Evolutionary conservation across 2,113 vertebrate genomes (phyloP).

Genomic region (Prunella fulvescens): DNA sequence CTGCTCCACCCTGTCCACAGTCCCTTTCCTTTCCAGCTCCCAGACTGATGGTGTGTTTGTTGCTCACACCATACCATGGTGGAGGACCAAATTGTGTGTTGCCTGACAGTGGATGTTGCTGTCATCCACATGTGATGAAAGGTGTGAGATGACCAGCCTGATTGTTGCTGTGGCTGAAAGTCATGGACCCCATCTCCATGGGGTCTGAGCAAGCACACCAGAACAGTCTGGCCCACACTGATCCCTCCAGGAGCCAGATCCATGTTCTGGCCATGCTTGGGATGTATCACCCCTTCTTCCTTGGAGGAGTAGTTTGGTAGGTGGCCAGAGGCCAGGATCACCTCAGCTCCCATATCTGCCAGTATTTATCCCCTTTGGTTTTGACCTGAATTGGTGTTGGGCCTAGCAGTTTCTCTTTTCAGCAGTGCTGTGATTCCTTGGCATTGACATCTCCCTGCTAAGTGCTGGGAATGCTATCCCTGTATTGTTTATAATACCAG

Average conservation of each 20-base stretch:
- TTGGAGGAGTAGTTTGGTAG: not conserved
- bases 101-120: not conserved
- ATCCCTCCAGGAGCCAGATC: constrained; percentile 42
- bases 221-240: not conserved
- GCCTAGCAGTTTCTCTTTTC: not conserved
- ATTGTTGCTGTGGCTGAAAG: not conserved
- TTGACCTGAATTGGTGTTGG: not conserved
- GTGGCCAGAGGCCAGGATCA: not conserved
- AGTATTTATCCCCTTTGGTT: not conserved
- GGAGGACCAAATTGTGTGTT: not conserved
- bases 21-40: not conserved
- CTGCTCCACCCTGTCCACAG: not conserved
- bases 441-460: not conserved
- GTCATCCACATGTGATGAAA: not conserved
- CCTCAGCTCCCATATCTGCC: not conserved
- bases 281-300: constrained; percentile 51
- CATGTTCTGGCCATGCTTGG: not conserved
- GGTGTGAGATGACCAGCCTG: not conserved
- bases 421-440: not conserved
- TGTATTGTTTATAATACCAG: not conserved
- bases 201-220: not conserved
- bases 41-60: not conserved
- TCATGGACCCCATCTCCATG: not conserved
- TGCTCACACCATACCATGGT: not conserved
- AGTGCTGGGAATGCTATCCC: not conserved